Evolutionary conservation across 1,140 invertebrate species (phyloP).

Genomic region (Atta colombica): DNA sequence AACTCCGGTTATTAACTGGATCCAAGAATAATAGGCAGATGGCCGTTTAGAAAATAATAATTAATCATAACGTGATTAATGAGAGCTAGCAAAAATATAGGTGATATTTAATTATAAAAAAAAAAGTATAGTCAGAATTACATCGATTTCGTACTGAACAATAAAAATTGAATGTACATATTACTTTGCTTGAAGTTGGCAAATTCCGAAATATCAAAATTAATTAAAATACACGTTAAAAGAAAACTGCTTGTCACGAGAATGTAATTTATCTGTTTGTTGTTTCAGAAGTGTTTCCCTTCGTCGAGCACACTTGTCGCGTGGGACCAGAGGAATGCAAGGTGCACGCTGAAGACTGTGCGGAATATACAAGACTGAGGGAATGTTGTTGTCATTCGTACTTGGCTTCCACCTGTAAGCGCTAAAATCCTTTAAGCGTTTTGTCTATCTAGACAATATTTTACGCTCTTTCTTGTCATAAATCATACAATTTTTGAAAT

Average conservation of each 20-base stretch:
- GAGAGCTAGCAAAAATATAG: background rate
- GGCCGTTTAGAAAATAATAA: background rate
- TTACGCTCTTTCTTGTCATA: background rate
- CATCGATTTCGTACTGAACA: background rate
- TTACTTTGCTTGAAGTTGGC: background rate
- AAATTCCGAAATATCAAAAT: background rate
- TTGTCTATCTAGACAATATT: background rate
- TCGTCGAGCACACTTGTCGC: constrained; percentile 90
- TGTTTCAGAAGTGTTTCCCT: constrained; percentile 88
- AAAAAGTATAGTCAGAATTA: background rate
- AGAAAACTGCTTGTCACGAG: background rate
- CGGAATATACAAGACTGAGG: constrained; percentile 88
- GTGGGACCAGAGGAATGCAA: constrained; percentile 88
- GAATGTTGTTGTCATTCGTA: constrained; percentile 90
- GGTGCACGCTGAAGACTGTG: constrained; percentile 88
- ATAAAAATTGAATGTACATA: background rate
- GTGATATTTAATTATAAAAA: background rate
- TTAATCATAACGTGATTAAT: background rate
- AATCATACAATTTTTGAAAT: background rate
- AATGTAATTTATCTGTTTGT: constrained; percentile 3
- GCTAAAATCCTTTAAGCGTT: constrained; percentile 4
- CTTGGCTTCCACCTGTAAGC: constrained; percentile 88
- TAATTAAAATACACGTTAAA: background rate
- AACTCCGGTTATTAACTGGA: background rate
- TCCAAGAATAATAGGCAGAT: background rate